These are phyloP conservation scores for Myodes glareolus DNA, from an alignment of 2,113 vertebrate species.

Conservation along the genomic window DNA sequence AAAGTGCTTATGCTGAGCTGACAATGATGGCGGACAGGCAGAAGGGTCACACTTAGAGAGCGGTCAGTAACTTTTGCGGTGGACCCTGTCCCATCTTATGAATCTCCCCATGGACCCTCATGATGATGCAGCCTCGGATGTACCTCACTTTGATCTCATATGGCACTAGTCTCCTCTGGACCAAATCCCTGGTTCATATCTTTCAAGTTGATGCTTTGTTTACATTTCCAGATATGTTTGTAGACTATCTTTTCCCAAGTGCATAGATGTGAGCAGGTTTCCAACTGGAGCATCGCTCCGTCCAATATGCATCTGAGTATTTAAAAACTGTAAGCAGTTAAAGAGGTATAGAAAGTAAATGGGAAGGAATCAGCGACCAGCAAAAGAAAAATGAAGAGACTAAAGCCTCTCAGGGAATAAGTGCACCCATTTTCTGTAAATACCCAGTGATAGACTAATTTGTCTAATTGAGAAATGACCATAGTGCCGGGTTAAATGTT, in stretches of 20 bases:
- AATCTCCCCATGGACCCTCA: neutral
- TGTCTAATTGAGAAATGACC: conserved; percentile 19
- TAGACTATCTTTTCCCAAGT: neutral
- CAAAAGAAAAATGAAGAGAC: conserved; percentile 1
- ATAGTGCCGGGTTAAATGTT: neutral
- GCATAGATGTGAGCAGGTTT: neutral
- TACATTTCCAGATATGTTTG: neutral
- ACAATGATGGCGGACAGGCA: neutral
- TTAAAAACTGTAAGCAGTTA: neutral
- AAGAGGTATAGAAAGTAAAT: neutral
- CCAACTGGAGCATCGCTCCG: neutral
- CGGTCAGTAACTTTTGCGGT: neutral
- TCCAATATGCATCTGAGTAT: neutral
- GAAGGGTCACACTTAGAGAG: neutral
- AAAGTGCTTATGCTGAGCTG: neutral
- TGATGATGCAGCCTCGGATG: neutral
- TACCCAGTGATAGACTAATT: neutral
- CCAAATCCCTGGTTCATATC: neutral
- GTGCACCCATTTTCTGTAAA: neutral
- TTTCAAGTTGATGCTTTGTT: neutral
- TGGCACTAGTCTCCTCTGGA: neutral
- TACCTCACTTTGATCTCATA: neutral
- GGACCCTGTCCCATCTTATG: neutral
- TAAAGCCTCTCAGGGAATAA: neutral
- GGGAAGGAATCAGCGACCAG: neutral